phyloP scores from a whole-genome alignment of 2,888 invertebrate genomes.

The Priocnemis perturbator region DNA sequence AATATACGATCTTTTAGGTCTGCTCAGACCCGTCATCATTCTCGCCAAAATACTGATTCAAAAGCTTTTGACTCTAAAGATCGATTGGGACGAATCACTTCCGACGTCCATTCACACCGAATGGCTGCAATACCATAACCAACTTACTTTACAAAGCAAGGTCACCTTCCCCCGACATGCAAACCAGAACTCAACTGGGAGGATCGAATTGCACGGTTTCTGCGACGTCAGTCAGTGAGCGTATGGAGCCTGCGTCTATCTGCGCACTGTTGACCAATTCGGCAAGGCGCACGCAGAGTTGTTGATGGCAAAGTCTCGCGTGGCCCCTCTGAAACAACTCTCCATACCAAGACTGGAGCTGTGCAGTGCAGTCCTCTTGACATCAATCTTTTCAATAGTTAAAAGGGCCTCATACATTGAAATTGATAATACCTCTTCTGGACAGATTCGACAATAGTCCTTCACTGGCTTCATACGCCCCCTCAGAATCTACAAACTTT shows the following conservation, averaged over 20 bases:
- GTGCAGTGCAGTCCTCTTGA: not conserved
- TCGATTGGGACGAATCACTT: constrained; percentile 3
- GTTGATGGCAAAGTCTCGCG: not conserved
- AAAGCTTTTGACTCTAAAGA: not conserved
- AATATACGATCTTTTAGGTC: constrained; percentile 1
- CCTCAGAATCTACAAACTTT: not conserved
- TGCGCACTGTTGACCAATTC: not conserved
- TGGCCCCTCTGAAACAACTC: not conserved
- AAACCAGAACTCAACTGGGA: not conserved
- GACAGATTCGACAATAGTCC: constrained; percentile 2
- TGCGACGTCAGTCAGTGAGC: not conserved
- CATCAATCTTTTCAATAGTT: not conserved
- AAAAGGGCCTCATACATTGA: not conserved
- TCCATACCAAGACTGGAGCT: constrained; percentile 4
- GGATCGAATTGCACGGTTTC: constrained; percentile 6
- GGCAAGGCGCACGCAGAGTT: not conserved
- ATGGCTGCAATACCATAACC: not conserved
- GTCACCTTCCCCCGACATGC: not conserved
- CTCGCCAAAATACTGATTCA: not conserved
- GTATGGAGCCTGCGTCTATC: constrained; percentile 3
- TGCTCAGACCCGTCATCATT: not conserved
- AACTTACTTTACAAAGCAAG: not conserved
- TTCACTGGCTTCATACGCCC: not conserved
- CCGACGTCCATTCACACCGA: not conserved
- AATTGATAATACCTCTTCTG: too few species aligned